Conservation (phyloP, 37 sponge, comb jelly and placozoan genomes). For the Hormiphora californensis region DNA sequence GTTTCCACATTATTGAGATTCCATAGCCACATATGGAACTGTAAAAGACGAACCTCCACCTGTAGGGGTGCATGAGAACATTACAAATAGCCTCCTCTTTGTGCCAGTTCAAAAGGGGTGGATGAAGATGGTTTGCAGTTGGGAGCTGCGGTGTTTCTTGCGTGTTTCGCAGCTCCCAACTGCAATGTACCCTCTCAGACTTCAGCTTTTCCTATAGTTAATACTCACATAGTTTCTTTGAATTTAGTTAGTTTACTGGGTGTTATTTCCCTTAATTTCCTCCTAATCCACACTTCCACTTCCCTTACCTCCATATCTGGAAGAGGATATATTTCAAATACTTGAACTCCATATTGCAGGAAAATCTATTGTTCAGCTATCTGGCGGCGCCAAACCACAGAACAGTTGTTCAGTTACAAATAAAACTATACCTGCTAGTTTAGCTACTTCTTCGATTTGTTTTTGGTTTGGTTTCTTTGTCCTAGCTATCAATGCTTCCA, state of each 20-base stretch:
- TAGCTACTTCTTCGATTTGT: background rate
- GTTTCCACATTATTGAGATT: background rate
- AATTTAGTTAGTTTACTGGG: conserved; percentile 47
- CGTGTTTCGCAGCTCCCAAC: too few species aligned
- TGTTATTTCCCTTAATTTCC: background rate
- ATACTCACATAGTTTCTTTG: conserved; percentile 7
- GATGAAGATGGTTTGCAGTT: too few species aligned
- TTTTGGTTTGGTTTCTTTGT: conserved; percentile 22
- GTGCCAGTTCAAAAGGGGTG: too few species aligned
- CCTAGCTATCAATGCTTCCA: background rate
- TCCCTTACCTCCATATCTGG: conserved; percentile 10
- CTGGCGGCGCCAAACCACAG: too few species aligned
- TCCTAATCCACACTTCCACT: conserved; percentile 26
- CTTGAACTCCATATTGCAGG: background rate
- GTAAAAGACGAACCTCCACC: conserved; percentile 34
- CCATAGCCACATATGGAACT: background rate
- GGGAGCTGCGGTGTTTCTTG: too few species aligned
- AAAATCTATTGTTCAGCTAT: background rate
- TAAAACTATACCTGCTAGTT: background rate
- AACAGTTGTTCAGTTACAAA: background rate
- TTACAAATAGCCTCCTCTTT: too few species aligned
- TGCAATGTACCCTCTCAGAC: too few species aligned
- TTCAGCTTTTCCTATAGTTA: background rate
- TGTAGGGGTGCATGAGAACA: background rate
- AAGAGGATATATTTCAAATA: background rate